phyloP scores from a whole-genome alignment of 2,888 invertebrate species.

The Catocala nupta region DNA sequence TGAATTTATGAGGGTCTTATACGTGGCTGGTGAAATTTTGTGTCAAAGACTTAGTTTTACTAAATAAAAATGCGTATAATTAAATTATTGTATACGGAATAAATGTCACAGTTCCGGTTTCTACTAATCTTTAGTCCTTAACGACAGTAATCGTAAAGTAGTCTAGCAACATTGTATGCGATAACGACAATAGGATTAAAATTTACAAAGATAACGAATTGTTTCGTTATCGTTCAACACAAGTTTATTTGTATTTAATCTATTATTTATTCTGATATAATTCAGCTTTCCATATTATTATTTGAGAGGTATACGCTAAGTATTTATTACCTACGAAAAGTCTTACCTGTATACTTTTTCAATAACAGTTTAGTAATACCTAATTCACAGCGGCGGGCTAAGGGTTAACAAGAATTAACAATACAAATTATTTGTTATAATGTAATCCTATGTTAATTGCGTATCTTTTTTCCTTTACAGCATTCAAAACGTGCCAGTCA shows the following conservation, averaged over 20 bases:
- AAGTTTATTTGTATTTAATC: constrained; percentile 24
- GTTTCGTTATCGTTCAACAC: constrained; percentile 37
- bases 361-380: too few relatives aligned
- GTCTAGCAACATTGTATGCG: constrained; percentile 19
- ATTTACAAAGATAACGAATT: constrained; percentile 16
- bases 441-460: background rate
- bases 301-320: too few relatives aligned
- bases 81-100: background rate
- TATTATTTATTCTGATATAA: background rate
- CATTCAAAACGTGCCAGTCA: constrained; percentile 69
- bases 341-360: too few relatives aligned
- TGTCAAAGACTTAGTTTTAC: too few relatives aligned
- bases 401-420: too few relatives aligned
- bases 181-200: constrained; percentile 35
- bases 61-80: too few relatives aligned
- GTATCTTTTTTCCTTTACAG: constrained; percentile 60
- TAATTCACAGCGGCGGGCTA: too few relatives aligned
- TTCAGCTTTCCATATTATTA: too few relatives aligned
- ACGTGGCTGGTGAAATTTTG: too few relatives aligned
- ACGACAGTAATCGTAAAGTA: constrained; percentile 25
- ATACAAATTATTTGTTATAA: too few relatives aligned
- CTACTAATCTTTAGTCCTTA: constrained; percentile 15
- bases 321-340: too few relatives aligned
- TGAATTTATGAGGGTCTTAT: too few relatives aligned
- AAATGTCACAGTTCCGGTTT: constrained; percentile 1